Percentiles rank a stretch among this genome's conserved stretches.
These are phyloP conservation scores for Acanthaster planci DNA, from an alignment of 35 echinoderm and acorn worm genomes.

Conservation along the genomic window DNA sequence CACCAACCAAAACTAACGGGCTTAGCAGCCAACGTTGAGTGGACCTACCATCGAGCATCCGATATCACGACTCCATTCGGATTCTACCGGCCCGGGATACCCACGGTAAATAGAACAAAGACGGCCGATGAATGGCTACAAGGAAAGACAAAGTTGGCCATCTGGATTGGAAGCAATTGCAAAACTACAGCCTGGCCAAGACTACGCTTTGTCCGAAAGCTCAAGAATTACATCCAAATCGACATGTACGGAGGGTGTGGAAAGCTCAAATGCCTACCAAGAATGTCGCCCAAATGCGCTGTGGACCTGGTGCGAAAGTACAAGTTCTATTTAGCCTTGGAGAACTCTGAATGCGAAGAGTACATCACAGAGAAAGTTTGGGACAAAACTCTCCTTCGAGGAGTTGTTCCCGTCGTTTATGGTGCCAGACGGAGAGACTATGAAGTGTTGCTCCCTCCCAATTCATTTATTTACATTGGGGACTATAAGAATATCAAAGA, in stretches of 20 bases:
- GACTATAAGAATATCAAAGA: neutral
- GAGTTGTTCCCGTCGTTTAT: neutral
- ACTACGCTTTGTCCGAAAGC: neutral
- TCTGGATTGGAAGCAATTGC: neutral
- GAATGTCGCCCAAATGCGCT: neutral
- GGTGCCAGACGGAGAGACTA: neutral
- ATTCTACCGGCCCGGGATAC: neutral
- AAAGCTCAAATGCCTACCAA: neutral
- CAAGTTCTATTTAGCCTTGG: neutral
- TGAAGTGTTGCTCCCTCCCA: neutral
- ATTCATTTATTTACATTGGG: too few relatives aligned
- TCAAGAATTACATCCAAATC: neutral
- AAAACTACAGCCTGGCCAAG: neutral
- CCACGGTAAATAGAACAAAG: neutral
- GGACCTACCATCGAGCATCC: neutral
- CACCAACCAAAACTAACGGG: too few relatives aligned
- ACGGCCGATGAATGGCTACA: neutral
- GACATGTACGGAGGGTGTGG: neutral
- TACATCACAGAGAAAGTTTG: neutral
- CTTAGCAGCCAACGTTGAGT: neutral
- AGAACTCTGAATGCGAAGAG: neutral
- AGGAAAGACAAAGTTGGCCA: neutral
- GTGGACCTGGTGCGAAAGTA: neutral
- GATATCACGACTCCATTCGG: neutral
- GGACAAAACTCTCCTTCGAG: neutral